phyloP scores from a whole-genome alignment of 2,797 vertebrate genomes.

The Helicolenus hilgendorfi region DNA sequence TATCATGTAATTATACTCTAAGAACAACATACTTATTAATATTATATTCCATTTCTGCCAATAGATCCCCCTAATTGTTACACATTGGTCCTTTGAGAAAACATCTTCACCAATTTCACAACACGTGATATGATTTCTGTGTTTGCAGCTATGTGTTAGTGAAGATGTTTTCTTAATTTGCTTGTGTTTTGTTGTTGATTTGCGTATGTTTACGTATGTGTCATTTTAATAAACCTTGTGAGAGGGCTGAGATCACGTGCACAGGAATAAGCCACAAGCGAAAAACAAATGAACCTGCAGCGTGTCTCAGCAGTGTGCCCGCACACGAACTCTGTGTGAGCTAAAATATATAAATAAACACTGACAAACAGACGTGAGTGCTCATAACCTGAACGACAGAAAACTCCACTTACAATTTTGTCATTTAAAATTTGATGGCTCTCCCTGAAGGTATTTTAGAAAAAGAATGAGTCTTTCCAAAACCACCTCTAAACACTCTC shows the following conservation, averaged over 20 bases:
- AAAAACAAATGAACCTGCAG: not conserved
- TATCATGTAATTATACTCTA: too few relatives aligned
- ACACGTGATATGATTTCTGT: not conserved
- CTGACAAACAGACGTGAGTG: constrained; percentile 32
- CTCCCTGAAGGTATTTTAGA: constrained; percentile 42
- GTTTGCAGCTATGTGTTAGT: not conserved
- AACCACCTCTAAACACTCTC: not conserved
- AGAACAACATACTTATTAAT: too few relatives aligned
- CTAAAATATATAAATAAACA: constrained; percentile 10
- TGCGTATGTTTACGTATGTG: not conserved
- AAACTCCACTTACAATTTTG: constrained; percentile 50
- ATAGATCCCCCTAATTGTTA: too few relatives aligned
- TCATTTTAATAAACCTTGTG: not conserved
- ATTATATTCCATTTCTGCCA: too few relatives aligned
- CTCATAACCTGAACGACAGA: constrained; percentile 34
- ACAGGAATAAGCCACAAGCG: not conserved
- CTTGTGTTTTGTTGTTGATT: not conserved
- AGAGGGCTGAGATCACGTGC: not conserved
- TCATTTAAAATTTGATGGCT: constrained; percentile 59
- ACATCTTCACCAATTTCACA: not conserved
- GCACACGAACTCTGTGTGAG: not conserved
- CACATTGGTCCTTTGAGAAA: not conserved
- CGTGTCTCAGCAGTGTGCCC: not conserved
- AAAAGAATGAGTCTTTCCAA: constrained; percentile 40
- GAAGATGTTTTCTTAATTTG: not conserved